These are phyloP conservation scores for Cremastobaeus sp. DNA, from an alignment of 2,888 invertebrate genomes.

Conservation along the genomic window DNA sequence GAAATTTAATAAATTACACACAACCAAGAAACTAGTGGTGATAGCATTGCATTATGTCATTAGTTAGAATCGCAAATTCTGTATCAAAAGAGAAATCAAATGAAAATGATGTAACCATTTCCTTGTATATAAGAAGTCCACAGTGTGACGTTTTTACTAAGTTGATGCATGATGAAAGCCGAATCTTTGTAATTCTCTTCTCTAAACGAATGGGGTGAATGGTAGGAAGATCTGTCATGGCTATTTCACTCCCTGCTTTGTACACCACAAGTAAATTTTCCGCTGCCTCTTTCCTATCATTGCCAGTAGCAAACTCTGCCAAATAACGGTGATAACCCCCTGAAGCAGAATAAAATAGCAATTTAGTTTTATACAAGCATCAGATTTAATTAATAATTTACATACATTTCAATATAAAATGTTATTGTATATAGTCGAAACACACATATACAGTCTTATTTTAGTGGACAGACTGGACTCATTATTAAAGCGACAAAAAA, in stretches of 20 bases:
- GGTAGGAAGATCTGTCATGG: conserved; percentile 96
- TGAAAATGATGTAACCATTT: conserved; percentile 82
- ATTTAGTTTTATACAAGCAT: not conserved
- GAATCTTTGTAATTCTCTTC: conserved; percentile 99
- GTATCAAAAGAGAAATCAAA: conserved; percentile 3
- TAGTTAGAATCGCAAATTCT: too few relatives aligned
- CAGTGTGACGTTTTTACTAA: conserved; percentile 98
- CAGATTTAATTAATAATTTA: not conserved
- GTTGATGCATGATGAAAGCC: conserved; percentile 99
- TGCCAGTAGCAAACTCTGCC: conserved; percentile 98
- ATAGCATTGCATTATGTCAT: conserved; percentile 19
- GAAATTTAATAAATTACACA: conserved; percentile 13
- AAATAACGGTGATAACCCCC: conserved; percentile 99
- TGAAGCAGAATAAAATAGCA: conserved; percentile 5
- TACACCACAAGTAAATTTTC: conserved; percentile 98
- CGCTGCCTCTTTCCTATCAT: conserved; percentile 97
- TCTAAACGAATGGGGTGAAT: conserved; percentile 98
- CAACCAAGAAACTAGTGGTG: conserved; percentile 11
- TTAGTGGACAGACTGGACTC: too few relatives aligned
- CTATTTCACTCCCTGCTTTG: conserved; percentile 98
- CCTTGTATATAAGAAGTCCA: conserved; percentile 99
- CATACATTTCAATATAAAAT: too few relatives aligned
- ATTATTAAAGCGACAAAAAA: too few relatives aligned
- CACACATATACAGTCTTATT: too few relatives aligned
- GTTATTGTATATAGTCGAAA: too few relatives aligned